Percentiles rank a stretch among this genome's conserved stretches.
Conservation (phyloP, 2,888 invertebrate species). For the Mythimna impura region DNA sequence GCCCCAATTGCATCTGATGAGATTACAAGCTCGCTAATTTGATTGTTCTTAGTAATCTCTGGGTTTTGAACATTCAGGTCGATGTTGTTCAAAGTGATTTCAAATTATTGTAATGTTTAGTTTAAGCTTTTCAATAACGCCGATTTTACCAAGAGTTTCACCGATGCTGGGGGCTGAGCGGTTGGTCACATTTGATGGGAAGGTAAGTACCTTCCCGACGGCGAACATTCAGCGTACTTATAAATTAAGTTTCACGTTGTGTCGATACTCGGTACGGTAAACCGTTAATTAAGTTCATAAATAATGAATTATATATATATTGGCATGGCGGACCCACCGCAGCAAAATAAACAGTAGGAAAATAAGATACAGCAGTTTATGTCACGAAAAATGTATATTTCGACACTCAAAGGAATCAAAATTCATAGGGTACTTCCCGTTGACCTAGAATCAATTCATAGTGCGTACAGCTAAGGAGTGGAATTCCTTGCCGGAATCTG, state of each 20-base stretch:
- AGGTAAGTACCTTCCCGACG: not conserved
- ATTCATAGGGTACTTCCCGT: too few species aligned
- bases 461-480: too few species aligned
- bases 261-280: constrained; percentile 53
- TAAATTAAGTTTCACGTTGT: constrained; percentile 37
- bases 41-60: constrained; percentile 54
- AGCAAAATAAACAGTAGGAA: constrained; percentile 71
- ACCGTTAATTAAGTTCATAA: constrained; percentile 78
- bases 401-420: too few species aligned
- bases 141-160: constrained; percentile 1
- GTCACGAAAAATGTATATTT: too few species aligned
- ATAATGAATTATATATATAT: constrained; percentile 67
- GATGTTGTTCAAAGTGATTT: constrained; percentile 30
- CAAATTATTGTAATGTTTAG: constrained; percentile 31
- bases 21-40: constrained; percentile 59
- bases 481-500: too few species aligned
- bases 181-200: not conserved
- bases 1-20: constrained; percentile 54
- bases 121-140: constrained; percentile 26
- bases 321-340: constrained; percentile 14
- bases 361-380: constrained; percentile 17
- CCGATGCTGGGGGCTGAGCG: not conserved
- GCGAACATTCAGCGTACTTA: constrained; percentile 3
- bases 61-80: constrained; percentile 27
- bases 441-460: too few species aligned